Evolutionary conservation across 2,888 invertebrate genomes (phyloP), one percentile per base, ranked within the genome.

Genomic region (Eupithecia centaureata): DNA sequence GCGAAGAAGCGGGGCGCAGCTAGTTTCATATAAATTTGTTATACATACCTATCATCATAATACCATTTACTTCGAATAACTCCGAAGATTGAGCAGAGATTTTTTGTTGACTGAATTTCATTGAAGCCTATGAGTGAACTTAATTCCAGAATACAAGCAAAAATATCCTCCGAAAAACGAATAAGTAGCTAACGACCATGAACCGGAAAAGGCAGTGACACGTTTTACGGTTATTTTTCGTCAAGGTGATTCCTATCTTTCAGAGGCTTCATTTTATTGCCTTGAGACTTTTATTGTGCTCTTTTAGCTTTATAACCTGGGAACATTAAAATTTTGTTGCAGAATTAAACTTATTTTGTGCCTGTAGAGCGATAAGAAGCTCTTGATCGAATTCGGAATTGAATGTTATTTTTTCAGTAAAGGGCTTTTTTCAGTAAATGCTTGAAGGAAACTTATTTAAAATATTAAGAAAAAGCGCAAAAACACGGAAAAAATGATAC

Each of bases 301-400:
- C 27, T 59, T 59, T 59, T 38, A 38, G 59, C 59, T 35, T 59
- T 38, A 59, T 59, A 57, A 57, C 57, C 57, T 57, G 57, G 57
- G 18, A n/a, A 57, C 32, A 59, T 59, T 59, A 27, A 59, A 38
- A 59, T 38, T 38, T 59, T 38, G 35, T 35, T 38, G 59, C 59
- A 27, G 27, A 38, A 38, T 59, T 27, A 38, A 25, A 15, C 35
- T 62, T 35, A 5, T 52, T 33, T 35, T 62, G 35, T 32, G 51
- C 51, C 47, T 28, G 15, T 57, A 47, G 30, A 62, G 35, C 35
- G 25, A 52, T 52, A 52, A 61, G 47, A 61, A 47, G 28, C 5
- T 32, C 7, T 52, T 56, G 2, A 56, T 18, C 18, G 54, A 28
- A 47, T 47, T 47, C 22, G 12, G 12, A 47, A 22, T 47, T 22